Base-by-base conservation (phyloP, 2,888 invertebrate species). In the Neoascia interrupta region DNA sequence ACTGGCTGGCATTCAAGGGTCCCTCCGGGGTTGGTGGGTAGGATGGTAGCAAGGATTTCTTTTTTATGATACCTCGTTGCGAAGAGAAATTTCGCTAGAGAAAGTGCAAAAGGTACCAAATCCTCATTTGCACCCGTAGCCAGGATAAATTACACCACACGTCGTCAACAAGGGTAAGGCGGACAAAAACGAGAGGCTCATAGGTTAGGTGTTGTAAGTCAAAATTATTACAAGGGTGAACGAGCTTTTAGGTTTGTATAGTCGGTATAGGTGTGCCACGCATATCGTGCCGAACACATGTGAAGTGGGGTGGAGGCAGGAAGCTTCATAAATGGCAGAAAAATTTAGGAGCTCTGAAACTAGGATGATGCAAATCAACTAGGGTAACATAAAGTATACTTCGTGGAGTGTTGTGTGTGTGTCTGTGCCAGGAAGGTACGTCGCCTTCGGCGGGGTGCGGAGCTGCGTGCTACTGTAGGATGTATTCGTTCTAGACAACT, bases 291-390 rank as follows among this genome's bases (percentile, higher is more conserved):
- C 13, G 15, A n/a, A n/a, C 0, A 8, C 26, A 47, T 23, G n/a
- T 5, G 2, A 8, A 8, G 10, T 31, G 10, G 18, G 11, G 31
- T 28, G 31, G 6, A 26, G 45, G 8, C 21, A 41, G 11, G 18
- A 5, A 58, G 18, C 45, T 26, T 31, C n/a, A 1, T n/a, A 45
- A 54, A 53, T 45, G 61, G 6, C 41, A 43, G 36, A 66, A 39
- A 51, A 49, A 49, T 39, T 49, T 49, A 49, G 47, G 31, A 36
- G 13, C 37, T 54, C 54, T 36, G 26, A 60, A 69, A 53, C 60
- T 37, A 37, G 37, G n/a, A 53, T 36, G 60, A 61, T 70, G 53
- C 53, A 70, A 61, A 61, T 70, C 70, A 70, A 45, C 61, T 39
- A 37, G 26, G 61, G 51, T 28, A 53, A 2, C 60, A 61, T 51